Percentiles rank a stretch among this genome's conserved stretches.
Conservation (phyloP, 1,140 invertebrate genomes). For the Lordiphosa mommai region DNA sequence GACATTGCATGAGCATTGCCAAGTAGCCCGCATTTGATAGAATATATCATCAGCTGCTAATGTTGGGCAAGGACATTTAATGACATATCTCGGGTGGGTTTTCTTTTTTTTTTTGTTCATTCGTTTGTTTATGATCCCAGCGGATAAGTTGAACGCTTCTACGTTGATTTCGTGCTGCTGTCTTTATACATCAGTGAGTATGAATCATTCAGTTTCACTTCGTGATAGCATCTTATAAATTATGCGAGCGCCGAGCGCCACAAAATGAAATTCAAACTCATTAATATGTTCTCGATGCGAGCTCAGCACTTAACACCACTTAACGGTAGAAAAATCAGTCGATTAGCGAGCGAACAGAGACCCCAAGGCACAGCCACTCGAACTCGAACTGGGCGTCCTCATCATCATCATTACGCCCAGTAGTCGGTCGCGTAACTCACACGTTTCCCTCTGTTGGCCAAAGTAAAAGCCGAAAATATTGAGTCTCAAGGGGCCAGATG, state of each 20-base stretch:
- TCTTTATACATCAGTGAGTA: too few species aligned
- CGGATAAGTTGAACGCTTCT: too few species aligned
- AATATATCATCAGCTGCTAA: conserved; percentile 54
- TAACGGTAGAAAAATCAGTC: conserved; percentile 54
- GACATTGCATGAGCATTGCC: conserved; percentile 13
- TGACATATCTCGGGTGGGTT: conserved; percentile 16
- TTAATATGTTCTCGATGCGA: conserved; percentile 27
- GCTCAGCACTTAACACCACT: conserved; percentile 55
- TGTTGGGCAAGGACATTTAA: conserved; percentile 24
- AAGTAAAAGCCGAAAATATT: conserved; percentile 1
- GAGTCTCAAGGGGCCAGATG: conserved; percentile 14
- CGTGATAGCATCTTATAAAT: conserved; percentile 28
- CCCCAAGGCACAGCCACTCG: conserved; percentile 27
- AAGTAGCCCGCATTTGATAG: conserved; percentile 38
- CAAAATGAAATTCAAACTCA: conserved; percentile 16
- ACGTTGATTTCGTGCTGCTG: conserved; percentile 18
- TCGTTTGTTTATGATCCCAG: conserved; percentile 54
- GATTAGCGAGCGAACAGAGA: conserved; percentile 31
- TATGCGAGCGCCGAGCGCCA: conserved; percentile 20
- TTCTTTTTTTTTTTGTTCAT: too few species aligned
- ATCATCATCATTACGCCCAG: conserved; percentile 25
- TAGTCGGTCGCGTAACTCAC: conserved; percentile 16
- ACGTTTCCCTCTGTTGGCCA: conserved; percentile 16
- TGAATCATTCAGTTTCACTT: conserved; percentile 19
- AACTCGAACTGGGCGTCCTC: conserved; percentile 12